Evolutionary conservation across 1,140 invertebrate species (phyloP).

Genomic region (Doryteuthis pealeii): DNA sequence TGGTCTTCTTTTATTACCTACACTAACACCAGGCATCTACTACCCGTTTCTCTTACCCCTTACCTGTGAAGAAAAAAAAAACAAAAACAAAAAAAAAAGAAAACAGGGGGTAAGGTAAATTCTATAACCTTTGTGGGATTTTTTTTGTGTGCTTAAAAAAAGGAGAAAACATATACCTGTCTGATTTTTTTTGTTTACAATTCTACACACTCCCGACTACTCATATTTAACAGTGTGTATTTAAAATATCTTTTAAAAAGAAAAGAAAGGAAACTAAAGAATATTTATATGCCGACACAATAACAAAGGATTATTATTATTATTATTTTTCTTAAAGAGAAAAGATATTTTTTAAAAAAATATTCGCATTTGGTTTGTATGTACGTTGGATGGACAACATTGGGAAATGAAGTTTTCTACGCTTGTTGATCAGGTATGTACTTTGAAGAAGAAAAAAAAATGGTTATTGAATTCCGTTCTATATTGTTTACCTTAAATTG

Average conservation of each 20-base stretch:
- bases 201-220: neutral
- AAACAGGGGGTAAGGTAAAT: no score
- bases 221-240: neutral
- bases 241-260: neutral
- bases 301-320: neutral
- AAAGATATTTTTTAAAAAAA: neutral
- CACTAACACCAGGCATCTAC: no score
- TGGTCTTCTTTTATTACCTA: no score
- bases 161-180: no score
- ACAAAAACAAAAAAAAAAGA: no score
- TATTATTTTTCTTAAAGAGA: neutral
- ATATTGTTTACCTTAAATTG: no score
- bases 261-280: neutral
- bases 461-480: no score
- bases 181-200: no score
- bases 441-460: neutral
- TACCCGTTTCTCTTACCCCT: no score
- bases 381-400: conserved; percentile 4
- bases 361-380: neutral
- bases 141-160: no score
- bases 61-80: no score
- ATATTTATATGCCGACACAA: neutral
- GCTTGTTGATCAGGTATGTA: neutral
- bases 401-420: conserved; percentile 4
- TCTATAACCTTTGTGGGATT: no score